Conservation (phyloP, 2,113 vertebrate genomes). For the Leiothrix lutea region DNA sequence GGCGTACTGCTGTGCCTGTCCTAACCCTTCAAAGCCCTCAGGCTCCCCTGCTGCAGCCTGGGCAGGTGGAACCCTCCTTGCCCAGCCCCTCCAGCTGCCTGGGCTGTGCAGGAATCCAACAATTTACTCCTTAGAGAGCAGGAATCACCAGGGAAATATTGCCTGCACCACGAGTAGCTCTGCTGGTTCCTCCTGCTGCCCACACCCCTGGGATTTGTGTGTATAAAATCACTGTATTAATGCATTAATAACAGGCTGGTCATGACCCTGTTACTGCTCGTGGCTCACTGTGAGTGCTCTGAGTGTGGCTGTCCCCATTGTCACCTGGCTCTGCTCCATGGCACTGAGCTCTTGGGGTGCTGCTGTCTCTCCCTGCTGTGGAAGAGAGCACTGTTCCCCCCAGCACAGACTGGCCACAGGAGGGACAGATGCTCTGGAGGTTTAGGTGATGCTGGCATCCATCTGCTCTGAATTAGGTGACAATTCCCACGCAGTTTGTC, state of each 20-base stretch:
- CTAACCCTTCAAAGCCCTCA: neutral
- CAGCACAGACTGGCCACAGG: neutral
- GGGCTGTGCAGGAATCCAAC: neutral
- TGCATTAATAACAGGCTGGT: neutral
- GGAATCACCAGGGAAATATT: neutral
- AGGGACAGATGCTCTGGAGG: neutral
- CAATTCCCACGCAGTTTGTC: neutral
- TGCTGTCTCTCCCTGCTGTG: neutral
- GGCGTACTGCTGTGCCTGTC: neutral
- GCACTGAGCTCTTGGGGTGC: neutral
- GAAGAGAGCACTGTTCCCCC: neutral
- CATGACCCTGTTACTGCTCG: accelerated
- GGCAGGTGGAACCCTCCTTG: neutral
- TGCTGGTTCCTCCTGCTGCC: neutral
- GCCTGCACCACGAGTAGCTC: neutral
- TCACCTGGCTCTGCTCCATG: neutral
- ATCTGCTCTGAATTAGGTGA: neutral
- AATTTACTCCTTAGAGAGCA: neutral
- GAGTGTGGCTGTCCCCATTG: neutral
- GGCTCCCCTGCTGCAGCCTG: neutral
- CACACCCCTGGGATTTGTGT: accelerated
- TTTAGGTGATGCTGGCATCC: neutral
- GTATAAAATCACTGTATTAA: neutral
- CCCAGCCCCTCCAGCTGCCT: neutral
- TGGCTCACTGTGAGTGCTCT: neutral